Evolutionary conservation across 37 sponge, comb jelly and placozoan species (phyloP).

Genomic region (Eunapius fragilis): DNA sequence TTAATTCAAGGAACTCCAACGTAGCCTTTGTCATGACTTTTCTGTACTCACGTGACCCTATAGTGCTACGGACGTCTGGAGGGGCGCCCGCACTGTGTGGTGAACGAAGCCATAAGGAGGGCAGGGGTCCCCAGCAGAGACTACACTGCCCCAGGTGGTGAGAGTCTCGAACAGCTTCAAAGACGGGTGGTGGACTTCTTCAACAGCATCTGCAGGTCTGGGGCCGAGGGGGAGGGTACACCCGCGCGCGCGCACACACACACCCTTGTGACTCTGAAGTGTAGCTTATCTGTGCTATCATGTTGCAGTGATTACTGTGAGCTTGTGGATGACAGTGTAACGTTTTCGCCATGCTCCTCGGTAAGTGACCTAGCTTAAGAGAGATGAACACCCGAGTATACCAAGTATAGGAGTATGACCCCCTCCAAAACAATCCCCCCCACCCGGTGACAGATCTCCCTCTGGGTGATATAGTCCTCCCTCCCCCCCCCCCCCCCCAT

Average conservation of each 20-base stretch:
- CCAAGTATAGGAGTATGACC: too few relatives aligned
- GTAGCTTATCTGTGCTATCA: neutral
- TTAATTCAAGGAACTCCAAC: too few relatives aligned
- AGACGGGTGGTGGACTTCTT: slow-evolving; percentile 7
- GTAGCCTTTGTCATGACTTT: too few relatives aligned
- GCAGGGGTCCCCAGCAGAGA: slow-evolving; percentile 10
- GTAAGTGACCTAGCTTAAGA: neutral
- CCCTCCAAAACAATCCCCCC: too few relatives aligned
- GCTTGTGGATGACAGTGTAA: neutral
- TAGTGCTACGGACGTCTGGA: slow-evolving; percentile 30
- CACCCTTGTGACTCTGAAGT: too few relatives aligned
- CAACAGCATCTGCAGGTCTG: slow-evolving; percentile 9
- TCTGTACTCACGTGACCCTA: too few relatives aligned
- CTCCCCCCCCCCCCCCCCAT: too few relatives aligned
- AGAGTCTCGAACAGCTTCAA: neutral
- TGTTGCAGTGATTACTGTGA: neutral
- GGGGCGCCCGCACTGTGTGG: slow-evolving; percentile 2
- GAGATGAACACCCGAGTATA: too few relatives aligned
- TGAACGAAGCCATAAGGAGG: neutral
- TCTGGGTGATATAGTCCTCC: too few relatives aligned
- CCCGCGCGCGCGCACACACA: too few relatives aligned
- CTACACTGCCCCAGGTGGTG: slow-evolving; percentile 25
- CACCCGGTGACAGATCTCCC: too few relatives aligned
- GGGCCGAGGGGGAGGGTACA: too few relatives aligned
- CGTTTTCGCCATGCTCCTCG: neutral